These are phyloP conservation scores for Lomographa bimaculata DNA, from an alignment of 2,888 invertebrate genomes.

Conservation along the genomic window DNA sequence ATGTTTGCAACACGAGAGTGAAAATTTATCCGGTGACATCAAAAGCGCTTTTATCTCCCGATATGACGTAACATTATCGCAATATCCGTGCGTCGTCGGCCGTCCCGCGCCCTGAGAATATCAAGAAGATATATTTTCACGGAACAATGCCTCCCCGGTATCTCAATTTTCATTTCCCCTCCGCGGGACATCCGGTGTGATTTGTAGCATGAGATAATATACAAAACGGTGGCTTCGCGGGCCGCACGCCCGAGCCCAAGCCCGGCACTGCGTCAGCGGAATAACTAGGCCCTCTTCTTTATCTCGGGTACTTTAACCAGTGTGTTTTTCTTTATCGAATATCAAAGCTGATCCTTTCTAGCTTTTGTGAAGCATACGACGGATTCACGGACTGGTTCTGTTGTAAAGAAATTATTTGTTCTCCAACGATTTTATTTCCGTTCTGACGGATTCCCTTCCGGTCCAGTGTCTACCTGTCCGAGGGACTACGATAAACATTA, in stretches of 20 bases:
- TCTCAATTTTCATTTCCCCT: constrained; percentile 82
- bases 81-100: constrained; percentile 73
- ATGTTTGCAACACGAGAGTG: constrained; percentile 54
- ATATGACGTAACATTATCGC: constrained; percentile 76
- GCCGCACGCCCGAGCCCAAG: constrained; percentile 40
- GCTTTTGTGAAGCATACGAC: constrained; percentile 30
- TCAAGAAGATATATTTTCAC: constrained; percentile 81
- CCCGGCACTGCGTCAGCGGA: constrained; percentile 63
- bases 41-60: constrained; percentile 69
- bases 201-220: constrained; percentile 81
- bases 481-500: constrained; percentile 26
- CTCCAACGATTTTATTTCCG: constrained; percentile 21
- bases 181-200: constrained; percentile 78
- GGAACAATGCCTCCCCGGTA: constrained; percentile 80
- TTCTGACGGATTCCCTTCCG: constrained; percentile 19
- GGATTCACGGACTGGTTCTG: constrained; percentile 20
- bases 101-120: constrained; percentile 73
- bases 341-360: constrained; percentile 45
- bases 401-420: constrained; percentile 27
- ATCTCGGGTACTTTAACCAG: constrained; percentile 58
- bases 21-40: constrained; percentile 66
- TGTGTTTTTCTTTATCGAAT: constrained; percentile 57
- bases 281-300: constrained; percentile 65
- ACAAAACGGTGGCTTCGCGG: constrained; percentile 78
- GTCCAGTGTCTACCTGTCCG: constrained; percentile 22